Conservation (phyloP, 2,797 vertebrate species). For the Microctenopoma steveboyesi region DNA sequence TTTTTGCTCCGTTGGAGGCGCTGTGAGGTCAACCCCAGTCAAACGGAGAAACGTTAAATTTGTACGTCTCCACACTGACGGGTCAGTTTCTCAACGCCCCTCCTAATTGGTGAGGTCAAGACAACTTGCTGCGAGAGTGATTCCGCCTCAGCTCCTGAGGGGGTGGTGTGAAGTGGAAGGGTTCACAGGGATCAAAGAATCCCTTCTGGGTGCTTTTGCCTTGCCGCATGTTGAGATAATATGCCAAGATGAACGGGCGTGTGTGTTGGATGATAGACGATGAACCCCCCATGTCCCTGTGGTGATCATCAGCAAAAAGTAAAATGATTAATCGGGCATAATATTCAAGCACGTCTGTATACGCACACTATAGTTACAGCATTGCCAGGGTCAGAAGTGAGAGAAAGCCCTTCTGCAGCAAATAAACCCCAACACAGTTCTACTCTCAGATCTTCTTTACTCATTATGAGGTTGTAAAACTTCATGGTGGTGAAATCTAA, state of each 20-base stretch:
- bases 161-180: background rate
- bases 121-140: constrained; percentile 34
- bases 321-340: background rate
- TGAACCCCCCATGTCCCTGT: background rate
- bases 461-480: background rate
- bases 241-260: background rate
- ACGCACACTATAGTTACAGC: background rate
- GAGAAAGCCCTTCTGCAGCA: too few species aligned
- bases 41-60: constrained; percentile 32
- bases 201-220: constrained; percentile 24
- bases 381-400: background rate
- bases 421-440: too few species aligned
- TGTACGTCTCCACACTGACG: constrained; percentile 10
- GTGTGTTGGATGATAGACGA: background rate
- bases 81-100: constrained; percentile 54
- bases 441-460: too few species aligned
- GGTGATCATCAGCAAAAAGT: background rate
- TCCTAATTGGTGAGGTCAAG: constrained; percentile 50
- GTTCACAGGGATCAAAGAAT: constrained; percentile 39
- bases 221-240: constrained; percentile 33
- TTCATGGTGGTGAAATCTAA: background rate
- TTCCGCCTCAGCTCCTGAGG: constrained; percentile 20
- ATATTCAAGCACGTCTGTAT: too few species aligned
- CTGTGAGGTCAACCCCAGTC: constrained; percentile 37
- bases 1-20: background rate